Percentiles rank a stretch among this genome's conserved stretches.
These are phyloP conservation scores for Chouioia cunea DNA, from an alignment of 2,888 invertebrate species.

Conservation along the genomic window DNA sequence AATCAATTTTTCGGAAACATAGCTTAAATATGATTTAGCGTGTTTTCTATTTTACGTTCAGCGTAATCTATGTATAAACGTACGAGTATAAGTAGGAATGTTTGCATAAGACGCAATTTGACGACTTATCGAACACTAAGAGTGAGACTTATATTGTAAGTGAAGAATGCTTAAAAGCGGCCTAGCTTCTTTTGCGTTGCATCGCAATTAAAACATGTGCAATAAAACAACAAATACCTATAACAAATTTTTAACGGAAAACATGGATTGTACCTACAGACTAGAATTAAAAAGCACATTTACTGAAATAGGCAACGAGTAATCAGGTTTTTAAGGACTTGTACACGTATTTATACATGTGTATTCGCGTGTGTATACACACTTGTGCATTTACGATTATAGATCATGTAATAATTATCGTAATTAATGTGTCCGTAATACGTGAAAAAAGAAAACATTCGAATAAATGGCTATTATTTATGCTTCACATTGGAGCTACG, in stretches of 20 bases:
- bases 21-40: not conserved
- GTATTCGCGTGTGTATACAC: constrained; percentile 19
- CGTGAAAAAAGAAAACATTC: constrained; percentile 11
- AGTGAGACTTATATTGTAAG: constrained; percentile 2
- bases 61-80: constrained; percentile 1
- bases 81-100: constrained; percentile 6
- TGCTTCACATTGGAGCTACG: constrained; percentile 47
- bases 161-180: constrained; percentile 6
- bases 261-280: constrained; percentile 7
- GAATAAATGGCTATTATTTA: constrained; percentile 27
- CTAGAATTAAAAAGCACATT: not conserved
- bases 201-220: constrained; percentile 33
- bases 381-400: constrained; percentile 28
- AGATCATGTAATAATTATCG: constrained; percentile 18
- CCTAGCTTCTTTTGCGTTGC: constrained; percentile 26
- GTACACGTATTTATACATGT: constrained; percentile 5
- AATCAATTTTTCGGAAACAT: no score
- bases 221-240: constrained; percentile 22
- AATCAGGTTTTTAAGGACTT: not conserved
- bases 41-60: not conserved
- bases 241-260: constrained; percentile 18
- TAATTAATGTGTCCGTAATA: constrained; percentile 27
- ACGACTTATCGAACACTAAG: not conserved
- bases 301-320: not conserved
- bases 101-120: not conserved